These are phyloP conservation scores for Prietella phreatophila DNA, from an alignment of 2,113 vertebrate species.

Conservation along the genomic window DNA sequence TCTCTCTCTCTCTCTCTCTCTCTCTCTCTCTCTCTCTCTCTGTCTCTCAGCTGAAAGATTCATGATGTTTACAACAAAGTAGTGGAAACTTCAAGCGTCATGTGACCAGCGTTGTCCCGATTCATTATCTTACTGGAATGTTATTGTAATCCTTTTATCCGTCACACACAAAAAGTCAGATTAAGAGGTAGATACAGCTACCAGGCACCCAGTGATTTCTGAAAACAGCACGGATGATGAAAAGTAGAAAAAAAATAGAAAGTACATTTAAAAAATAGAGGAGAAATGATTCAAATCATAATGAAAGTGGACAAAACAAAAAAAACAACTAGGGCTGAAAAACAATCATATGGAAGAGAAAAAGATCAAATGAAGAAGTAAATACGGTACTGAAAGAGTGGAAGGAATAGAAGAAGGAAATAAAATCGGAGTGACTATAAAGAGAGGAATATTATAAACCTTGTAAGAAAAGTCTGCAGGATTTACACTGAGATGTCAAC, in stretches of 20 bases:
- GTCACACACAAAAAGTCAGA: slow-evolving; percentile 37
- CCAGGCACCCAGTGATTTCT: neutral
- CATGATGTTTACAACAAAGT: slow-evolving; percentile 53
- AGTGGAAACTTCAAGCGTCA: slow-evolving; percentile 51
- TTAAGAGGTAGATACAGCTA: slow-evolving; percentile 19
- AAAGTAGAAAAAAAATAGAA: neutral
- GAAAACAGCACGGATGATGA: neutral
- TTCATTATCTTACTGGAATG: slow-evolving; percentile 53
- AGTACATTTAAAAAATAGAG: neutral
- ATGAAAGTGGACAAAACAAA: neutral
- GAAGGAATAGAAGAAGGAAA: slow-evolving; percentile 15
- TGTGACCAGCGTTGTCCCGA: slow-evolving; percentile 45
- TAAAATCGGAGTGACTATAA: slow-evolving; percentile 17
- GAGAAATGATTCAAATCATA: neutral
- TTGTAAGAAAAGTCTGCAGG: neutral
- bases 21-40: neutral
- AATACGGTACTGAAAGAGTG: neutral
- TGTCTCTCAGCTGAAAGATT: slow-evolving; percentile 47
- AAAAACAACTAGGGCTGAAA: neutral
- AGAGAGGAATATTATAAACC: slow-evolving; percentile 15
- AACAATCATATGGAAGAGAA: neutral
- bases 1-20: neutral
- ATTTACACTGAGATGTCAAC: slow-evolving; percentile 33
- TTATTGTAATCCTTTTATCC: slow-evolving; percentile 49
- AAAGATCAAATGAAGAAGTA: neutral